Evolutionary conservation across 2,797 vertebrate genomes (phyloP), one percentile per base, ranked within the genome.

Genomic region (Chaenodraco wilsoni): DNA sequence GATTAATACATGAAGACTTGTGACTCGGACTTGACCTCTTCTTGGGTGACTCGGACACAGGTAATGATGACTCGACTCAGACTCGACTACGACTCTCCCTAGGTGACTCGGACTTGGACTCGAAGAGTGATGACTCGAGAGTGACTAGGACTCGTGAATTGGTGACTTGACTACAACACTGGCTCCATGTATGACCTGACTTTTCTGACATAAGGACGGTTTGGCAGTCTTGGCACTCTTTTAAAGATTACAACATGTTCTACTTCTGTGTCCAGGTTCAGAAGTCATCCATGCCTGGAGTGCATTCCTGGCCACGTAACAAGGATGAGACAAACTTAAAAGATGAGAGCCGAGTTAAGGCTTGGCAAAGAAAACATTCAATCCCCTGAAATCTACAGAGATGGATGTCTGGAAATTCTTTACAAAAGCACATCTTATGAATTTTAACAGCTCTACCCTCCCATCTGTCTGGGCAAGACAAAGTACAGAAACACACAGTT

Each of bases 381-480:
- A 72, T 59, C 73, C 67, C 23, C 48, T 9, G 17, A 84, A 86
- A 79, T 72, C 76, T 27, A 82, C 66, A 1, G n/a, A 65, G 70
- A 78, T 55, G 67, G 69, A 71, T 81, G 74, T 76, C 82, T 76
- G 67, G 67, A 84, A 75, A 78, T 16, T 31, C 59, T 82, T 78
- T 63, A 79, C 65, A 82, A 78, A 87, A 69, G 76, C 70, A 79
- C 69, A 68, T 65, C 72, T 73, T 70, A 37, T 82, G 72, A 84
- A 90, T 86, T 83, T 74, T 60, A 88, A 84, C 72, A 83, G 43
- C 79, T 62, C 60, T 74, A 43, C 55, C 49, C 50, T 62, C 62
- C 66, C 56, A 73, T 68, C 76, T 9, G 15, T 54, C 61, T 52
- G 59, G 31, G 65, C 56, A 71, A 87, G 55, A 73, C 75, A 76